Evolutionary conservation across 2,113 vertebrate species (phyloP).

Genomic region (Halichoerus grypus): DNA sequence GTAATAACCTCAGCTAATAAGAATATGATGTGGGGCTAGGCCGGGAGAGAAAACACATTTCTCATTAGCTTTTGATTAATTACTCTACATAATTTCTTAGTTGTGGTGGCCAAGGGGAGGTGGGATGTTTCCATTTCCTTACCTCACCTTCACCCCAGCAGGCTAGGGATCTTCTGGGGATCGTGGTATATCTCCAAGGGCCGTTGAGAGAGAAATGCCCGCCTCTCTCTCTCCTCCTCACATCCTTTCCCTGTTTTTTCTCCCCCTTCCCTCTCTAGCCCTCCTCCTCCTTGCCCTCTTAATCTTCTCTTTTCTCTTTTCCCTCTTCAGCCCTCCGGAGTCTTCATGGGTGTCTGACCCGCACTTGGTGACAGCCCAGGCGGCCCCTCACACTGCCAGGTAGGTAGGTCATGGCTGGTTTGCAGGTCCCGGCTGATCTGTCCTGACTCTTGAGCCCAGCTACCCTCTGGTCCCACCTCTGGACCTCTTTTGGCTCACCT

Average conservation of each 20-base stretch:
- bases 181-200: background rate
- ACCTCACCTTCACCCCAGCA: constrained; percentile 80
- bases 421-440: background rate
- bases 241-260: background rate
- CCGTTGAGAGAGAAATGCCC: rapidly evolving
- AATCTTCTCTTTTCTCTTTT: background rate
- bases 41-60: constrained; percentile 90
- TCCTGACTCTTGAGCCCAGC: background rate
- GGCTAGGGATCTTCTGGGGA: background rate
- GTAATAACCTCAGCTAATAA: constrained; percentile 92
- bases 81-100: constrained; percentile 89
- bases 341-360: background rate
- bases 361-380: background rate
- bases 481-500: background rate
- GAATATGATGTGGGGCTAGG: constrained; percentile 90
- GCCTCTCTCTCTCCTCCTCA: background rate
- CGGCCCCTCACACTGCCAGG: background rate
- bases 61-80: constrained; percentile 93
- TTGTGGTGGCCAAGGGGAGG: constrained; percentile 82
- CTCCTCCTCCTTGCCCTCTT: background rate
- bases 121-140: constrained; percentile 78
- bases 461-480: background rate
- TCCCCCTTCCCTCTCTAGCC: background rate
- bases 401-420: background rate
- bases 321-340: background rate